These are phyloP conservation scores for Physella acuta DNA, from an alignment of 1,140 invertebrate species.

Conservation along the genomic window DNA sequence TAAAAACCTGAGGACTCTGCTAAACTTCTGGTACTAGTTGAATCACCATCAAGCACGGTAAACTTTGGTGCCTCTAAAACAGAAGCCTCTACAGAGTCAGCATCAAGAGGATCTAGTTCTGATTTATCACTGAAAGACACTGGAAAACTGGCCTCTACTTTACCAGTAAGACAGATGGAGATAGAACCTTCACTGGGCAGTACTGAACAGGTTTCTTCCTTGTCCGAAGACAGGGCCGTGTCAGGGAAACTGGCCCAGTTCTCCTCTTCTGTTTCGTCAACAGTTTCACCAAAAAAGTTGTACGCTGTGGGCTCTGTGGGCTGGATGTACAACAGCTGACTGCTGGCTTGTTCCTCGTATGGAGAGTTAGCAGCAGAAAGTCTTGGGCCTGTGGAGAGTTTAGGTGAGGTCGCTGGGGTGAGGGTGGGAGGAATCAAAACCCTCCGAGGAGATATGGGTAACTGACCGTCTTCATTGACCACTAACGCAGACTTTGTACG, in stretches of 20 bases:
- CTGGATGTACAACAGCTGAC: constrained; percentile 25
- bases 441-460: constrained; percentile 44
- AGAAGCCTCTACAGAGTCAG: background rate
- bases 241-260: constrained; percentile 43
- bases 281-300: constrained; percentile 25
- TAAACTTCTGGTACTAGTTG: background rate
- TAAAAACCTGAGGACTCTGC: background rate
- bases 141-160: background rate
- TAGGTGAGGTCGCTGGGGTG: constrained; percentile 43
- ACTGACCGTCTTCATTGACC: constrained; percentile 39
- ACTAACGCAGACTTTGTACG: constrained; percentile 49
- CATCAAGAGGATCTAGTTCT: background rate
- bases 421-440: constrained; percentile 51
- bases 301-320: constrained; percentile 6
- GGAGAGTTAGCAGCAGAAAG: background rate
- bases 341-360: background rate
- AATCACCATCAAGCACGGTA: background rate
- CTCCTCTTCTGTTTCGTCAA: constrained; percentile 21
- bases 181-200: background rate
- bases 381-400: constrained; percentile 25
- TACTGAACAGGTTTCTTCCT: background rate
- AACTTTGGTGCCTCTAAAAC: background rate
- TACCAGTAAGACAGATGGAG: background rate
- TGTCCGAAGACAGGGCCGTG: background rate
- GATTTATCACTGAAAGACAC: background rate